These are phyloP conservation scores for Bradypodion pumilum DNA, from an alignment of 2,797 vertebrate species.

Conservation along the genomic window DNA sequence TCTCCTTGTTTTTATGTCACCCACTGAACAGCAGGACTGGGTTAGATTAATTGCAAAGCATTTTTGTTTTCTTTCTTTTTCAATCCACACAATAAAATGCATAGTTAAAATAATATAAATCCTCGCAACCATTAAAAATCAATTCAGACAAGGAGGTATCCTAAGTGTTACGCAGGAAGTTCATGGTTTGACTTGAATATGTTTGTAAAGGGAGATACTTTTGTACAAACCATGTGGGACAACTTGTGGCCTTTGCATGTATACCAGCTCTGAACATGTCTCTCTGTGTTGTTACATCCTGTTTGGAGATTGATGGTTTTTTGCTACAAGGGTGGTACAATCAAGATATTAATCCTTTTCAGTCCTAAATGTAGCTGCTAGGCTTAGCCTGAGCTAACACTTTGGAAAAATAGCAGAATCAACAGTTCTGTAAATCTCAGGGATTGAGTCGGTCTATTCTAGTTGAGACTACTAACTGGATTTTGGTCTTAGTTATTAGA, in stretches of 20 bases:
- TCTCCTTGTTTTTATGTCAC: constrained; percentile 11
- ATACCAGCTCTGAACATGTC: not conserved
- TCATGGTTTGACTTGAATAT: not conserved
- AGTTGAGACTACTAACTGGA: too few species aligned
- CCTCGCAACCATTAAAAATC: not conserved
- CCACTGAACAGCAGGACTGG: not conserved
- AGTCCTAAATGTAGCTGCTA: too few species aligned
- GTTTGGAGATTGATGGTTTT: too few species aligned
- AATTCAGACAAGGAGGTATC: not conserved
- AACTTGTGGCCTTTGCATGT: not conserved
- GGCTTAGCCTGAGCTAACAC: too few species aligned
- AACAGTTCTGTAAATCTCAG: too few species aligned
- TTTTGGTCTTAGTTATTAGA: too few species aligned
- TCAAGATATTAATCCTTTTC: not conserved
- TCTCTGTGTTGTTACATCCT: not conserved
- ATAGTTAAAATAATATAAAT: not conserved
- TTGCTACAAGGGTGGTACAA: not conserved
- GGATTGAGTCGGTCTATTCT: too few species aligned
- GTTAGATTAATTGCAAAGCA: not conserved
- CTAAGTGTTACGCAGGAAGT: not conserved
- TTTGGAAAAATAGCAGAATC: too few species aligned
- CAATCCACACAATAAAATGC: not conserved
- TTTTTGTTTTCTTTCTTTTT: not conserved
- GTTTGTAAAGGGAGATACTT: not conserved
- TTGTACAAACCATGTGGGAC: not conserved